Base-by-base conservation (phyloP, 92 coral and sea anemone species). In the Actinernus sp. region DNA sequence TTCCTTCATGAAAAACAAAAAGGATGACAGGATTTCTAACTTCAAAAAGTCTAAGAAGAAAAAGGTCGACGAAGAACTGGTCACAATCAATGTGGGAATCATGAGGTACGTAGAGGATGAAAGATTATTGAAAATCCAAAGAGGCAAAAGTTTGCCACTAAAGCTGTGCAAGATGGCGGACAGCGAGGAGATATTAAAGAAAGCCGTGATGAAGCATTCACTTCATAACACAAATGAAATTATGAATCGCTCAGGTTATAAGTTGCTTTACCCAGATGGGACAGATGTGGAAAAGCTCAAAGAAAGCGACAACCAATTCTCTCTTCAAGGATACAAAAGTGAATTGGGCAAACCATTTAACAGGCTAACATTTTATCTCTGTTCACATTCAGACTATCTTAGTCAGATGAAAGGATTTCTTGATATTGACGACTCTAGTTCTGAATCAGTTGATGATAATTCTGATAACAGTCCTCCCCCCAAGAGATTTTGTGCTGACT, bases 301-400 rank as follows among this genome's bases (percentile, higher is more conserved):
- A n/a, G n/a, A n/a, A n/a, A n/a, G n/a, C n/a, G n/a, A 80, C 34
- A 50, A 79, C 26, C 48, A 65, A 14, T 79, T 79, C 38, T 50
- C 63, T 68, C 51, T 71, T 33, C 58, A 52, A 34, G 47, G 63
- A 46, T 79, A 78, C 20, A 72, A 72, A 71, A 24, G 18, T 51
- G 87, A 80, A 80, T 22, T 71, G 55, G 87, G 81, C n/a, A 62
- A 71, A 31, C 87, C 87, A 19, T 80, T 60, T 33, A 80, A 62
- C 44, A 20, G 87, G 65, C 20, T 80, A 61, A 71, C 86, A 31
- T 61, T 71, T 6, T 71, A 61, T 59, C 32, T 80, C 48, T 80
- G 87, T 45, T 49, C 79, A 51, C 37, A n/a, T n/a, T n/a, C n/a
- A n/a, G n/a, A n/a, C n/a, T n/a, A n/a, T n/a, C n/a, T n/a, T n/a